Evolutionary conservation across 2,888 invertebrate species (phyloP).

Genomic region (Carterocephalus palaemon): DNA sequence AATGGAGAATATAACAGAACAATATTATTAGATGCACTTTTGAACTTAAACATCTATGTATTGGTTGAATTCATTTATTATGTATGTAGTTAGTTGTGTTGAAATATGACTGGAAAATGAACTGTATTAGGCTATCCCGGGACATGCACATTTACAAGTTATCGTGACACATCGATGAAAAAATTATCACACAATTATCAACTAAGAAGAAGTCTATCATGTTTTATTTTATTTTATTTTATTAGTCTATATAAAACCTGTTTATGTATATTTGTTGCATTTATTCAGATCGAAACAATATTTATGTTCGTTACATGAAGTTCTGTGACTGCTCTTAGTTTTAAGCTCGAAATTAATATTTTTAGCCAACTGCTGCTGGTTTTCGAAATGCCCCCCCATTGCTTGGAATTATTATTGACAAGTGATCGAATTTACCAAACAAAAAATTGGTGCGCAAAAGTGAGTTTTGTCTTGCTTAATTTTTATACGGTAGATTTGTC

Average conservation of each 20-base stretch:
- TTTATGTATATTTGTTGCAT: conserved; percentile 70
- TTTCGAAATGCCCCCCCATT: conserved; percentile 5
- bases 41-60: too few species aligned
- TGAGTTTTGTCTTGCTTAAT: conserved; percentile 38
- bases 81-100: too few species aligned
- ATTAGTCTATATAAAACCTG: conserved; percentile 11
- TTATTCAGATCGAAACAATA: conserved; percentile 51
- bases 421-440: conserved; percentile 16
- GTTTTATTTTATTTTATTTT: conserved; percentile 6
- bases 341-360: conserved; percentile 24
- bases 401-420: conserved; percentile 10
- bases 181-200: conserved; percentile 10
- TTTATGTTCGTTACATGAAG: conserved; percentile 22
- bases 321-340: conserved; percentile 25
- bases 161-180: neutral
- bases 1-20: conserved; percentile 9
- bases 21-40: neutral
- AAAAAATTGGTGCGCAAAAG: conserved; percentile 36
- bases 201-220: neutral
- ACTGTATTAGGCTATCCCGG: too few species aligned
- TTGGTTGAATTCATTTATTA: too few species aligned
- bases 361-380: conserved; percentile 17
- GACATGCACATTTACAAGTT: neutral
- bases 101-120: too few species aligned
- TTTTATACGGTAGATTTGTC: conserved; percentile 26